These are phyloP conservation scores for Coendou prehensilis DNA, from an alignment of 2,797 vertebrate genomes.

Conservation along the genomic window DNA sequence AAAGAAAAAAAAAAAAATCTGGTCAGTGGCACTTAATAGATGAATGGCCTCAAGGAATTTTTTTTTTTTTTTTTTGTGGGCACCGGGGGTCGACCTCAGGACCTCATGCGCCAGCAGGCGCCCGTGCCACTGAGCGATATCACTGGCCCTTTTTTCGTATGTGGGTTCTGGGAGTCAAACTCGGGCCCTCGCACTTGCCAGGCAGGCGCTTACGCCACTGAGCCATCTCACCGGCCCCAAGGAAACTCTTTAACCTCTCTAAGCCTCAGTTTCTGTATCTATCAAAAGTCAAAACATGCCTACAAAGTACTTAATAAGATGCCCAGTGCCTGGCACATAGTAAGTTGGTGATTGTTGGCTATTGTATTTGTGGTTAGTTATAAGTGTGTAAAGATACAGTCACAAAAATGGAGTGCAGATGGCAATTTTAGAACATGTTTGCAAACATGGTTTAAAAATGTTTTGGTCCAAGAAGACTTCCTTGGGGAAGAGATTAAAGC, in stretches of 20 bases:
- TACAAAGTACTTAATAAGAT: neutral
- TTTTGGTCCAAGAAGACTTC: slow-evolving; percentile 28
- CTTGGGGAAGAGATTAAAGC: neutral
- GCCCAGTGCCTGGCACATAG: neutral
- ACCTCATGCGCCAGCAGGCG: too few relatives aligned
- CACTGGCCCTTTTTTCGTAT: too few relatives aligned
- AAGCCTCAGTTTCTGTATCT: neutral
- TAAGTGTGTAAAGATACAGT: neutral
- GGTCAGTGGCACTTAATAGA: too few relatives aligned
- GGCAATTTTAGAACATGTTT: neutral
- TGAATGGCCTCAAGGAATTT: too few relatives aligned
- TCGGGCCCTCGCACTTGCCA: too few relatives aligned
- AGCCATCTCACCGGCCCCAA: neutral
- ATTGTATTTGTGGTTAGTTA: neutral
- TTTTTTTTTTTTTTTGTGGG: too few relatives aligned
- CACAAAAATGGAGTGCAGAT: neutral
- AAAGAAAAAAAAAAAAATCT: neutral
- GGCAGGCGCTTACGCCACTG: too few relatives aligned
- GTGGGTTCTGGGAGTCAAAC: too few relatives aligned
- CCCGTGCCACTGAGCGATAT: too few relatives aligned
- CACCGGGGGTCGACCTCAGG: too few relatives aligned
- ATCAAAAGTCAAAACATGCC: neutral
- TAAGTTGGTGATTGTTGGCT: neutral
- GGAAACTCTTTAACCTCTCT: neutral
- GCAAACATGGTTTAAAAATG: neutral